Percentiles rank a stretch among this genome's conserved stretches.
Conservation (phyloP, 2,113 vertebrate species). For the Myanophis thanlyinensis region DNA sequence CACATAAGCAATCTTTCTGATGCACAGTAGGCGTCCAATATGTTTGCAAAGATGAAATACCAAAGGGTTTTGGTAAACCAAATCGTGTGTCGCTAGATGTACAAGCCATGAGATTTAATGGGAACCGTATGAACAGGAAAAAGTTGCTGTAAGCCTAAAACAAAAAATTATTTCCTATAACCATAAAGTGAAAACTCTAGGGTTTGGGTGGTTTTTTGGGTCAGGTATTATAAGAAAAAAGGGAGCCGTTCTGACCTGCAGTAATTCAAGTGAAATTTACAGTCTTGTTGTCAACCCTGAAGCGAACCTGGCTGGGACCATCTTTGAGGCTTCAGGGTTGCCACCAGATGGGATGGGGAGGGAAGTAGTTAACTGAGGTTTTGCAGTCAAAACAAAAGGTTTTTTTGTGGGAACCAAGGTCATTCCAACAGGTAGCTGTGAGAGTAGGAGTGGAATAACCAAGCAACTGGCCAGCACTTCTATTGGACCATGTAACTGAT, state of each 20-base stretch:
- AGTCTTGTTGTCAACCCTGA: neutral
- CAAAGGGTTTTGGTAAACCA: neutral
- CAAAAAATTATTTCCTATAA: neutral
- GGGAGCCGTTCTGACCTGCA: neutral
- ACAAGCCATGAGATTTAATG: neutral
- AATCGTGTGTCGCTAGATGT: neutral
- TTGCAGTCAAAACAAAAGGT: too few species aligned
- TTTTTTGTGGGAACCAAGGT: too few species aligned
- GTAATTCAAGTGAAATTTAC: neutral
- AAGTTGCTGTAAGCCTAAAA: slow-evolving; percentile 1
- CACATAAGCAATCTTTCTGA: neutral
- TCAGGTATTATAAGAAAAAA: neutral
- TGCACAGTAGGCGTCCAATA: neutral
- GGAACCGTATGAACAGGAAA: neutral
- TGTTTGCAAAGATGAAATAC: slow-evolving; percentile 4
- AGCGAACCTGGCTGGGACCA: too few species aligned
- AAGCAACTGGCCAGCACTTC: too few species aligned
- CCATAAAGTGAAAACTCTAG: neutral
- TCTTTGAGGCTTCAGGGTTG: too few species aligned
- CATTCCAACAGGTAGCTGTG: too few species aligned
- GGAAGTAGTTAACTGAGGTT: too few species aligned
- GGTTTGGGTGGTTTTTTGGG: neutral
- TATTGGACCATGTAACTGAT: too few species aligned
- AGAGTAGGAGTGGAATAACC: too few species aligned
- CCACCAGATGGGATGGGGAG: too few species aligned